A percentile compares a stretch with the other conserved stretches of the same genome.
phyloP scores from a whole-genome alignment of 2,888 invertebrate genomes.

The Hirtodrosophila trivittata region DNA sequence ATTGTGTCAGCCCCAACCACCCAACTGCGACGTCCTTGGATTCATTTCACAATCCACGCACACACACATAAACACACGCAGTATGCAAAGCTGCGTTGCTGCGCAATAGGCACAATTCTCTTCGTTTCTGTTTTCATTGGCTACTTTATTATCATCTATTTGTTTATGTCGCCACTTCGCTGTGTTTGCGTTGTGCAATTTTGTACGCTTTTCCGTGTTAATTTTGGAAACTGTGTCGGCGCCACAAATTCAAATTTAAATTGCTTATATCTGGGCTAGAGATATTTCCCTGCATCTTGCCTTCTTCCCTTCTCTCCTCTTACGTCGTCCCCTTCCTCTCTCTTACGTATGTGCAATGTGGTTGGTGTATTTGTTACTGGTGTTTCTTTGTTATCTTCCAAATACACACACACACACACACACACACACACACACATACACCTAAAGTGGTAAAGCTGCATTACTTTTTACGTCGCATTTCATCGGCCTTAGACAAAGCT shows the following conservation, averaged over 20 bases:
- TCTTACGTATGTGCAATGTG: slow-evolving; percentile 26
- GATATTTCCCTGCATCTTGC: slow-evolving; percentile 4
- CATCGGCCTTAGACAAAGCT: slow-evolving; percentile 21
- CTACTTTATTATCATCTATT: slow-evolving; percentile 61
- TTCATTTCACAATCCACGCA: slow-evolving; percentile 55
- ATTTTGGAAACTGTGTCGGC: slow-evolving; percentile 65
- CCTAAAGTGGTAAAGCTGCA: slow-evolving; percentile 33
- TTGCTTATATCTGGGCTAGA: slow-evolving; percentile 5
- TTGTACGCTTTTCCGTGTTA: slow-evolving; percentile 42
- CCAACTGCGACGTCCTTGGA: slow-evolving; percentile 62
- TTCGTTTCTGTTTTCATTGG: slow-evolving; percentile 68
- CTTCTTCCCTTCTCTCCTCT: too few species aligned
- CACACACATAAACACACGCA: slow-evolving; percentile 6
- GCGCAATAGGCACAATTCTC: slow-evolving; percentile 61
- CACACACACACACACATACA: not conserved
- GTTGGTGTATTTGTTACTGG: slow-evolving; percentile 24
- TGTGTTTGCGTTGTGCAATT: slow-evolving; percentile 62
- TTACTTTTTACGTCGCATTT: slow-evolving; percentile 47
- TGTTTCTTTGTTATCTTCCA: slow-evolving; percentile 43
- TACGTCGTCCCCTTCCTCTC: slow-evolving; percentile 4
- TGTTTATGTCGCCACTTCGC: slow-evolving; percentile 69
- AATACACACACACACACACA: slow-evolving; percentile 1
- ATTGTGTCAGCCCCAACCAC: slow-evolving; percentile 32
- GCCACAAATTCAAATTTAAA: slow-evolving; percentile 36
- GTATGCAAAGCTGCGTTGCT: slow-evolving; percentile 47